Evolutionary conservation across 2,797 vertebrate genomes (phyloP), one percentile per base, ranked within the genome.

Genomic region (Thalassophryne amazonica): DNA sequence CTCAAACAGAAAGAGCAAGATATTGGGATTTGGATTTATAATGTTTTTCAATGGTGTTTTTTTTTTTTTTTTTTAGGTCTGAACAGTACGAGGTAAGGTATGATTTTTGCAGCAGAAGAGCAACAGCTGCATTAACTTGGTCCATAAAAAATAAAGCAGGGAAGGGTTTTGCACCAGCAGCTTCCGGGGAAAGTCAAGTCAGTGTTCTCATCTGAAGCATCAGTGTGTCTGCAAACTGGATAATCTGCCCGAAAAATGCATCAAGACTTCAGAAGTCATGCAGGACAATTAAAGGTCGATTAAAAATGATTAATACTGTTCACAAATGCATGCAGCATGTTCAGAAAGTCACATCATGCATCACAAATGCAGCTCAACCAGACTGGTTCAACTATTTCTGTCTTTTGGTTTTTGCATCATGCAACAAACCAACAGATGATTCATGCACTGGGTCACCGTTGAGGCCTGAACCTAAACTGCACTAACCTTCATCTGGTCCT

Each of bases 401-500:
- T 12, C n/a, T 39, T 29, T 4, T 6, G 8, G n/a, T 17, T 6
- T 56, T 27, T 11, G 31, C 39, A 38, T 58, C 77, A 81, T 85
- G 80, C 81, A 4, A 5, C 50, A 61, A 34, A 4, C 9, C 17
- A 25, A 25, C 20, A 25, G 7, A 8, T 25, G 1, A 34, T 14
- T 62, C 87, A 88, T 86, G 80, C 87, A 71, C 31, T 36, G 55
- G n/a, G n/a, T n/a, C n/a, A n/a, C n/a, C n/a, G n/a, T n/a, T n/a
- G n/a, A n/a, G 19, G 12, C 3, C 39, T 58, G 58, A 25, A 38
- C 13, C 29, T 40, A 49, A 41, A 38, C 34, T 60, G 50, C 76
- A 88, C 86, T 86, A 31, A 91, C 89, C 87, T 91, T 74, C 69
- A 45, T 39, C 76, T 79, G 79, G 56, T 59, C 67, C 74, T 83